These are phyloP conservation scores for Crenuchus spilurus DNA, from an alignment of 2,797 vertebrate species.

Conservation along the genomic window DNA sequence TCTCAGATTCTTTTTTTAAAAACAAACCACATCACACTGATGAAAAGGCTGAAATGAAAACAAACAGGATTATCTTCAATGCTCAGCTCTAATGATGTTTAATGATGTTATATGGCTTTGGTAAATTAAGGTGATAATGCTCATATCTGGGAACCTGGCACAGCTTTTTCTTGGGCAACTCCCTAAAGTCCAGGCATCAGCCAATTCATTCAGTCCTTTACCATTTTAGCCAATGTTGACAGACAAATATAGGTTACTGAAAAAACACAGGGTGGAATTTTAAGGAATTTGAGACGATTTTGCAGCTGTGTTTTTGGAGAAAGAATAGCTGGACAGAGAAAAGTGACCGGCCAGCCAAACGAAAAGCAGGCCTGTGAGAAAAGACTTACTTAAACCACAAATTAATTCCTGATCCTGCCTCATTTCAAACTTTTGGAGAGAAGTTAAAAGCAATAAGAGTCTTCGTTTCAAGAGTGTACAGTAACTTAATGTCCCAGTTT, in stretches of 20 bases:
- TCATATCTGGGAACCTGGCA: background rate
- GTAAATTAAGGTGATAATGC: no score
- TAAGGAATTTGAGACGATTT: background rate
- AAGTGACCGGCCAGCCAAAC: conserved; percentile 8
- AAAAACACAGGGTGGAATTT: conserved; percentile 4
- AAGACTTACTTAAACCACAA: conserved; percentile 46
- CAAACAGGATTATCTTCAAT: conserved; percentile 19
- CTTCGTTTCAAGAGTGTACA: conserved; percentile 70
- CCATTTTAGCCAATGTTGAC: conserved; percentile 9
- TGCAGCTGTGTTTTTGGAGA: background rate
- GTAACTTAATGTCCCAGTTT: conserved; percentile 67
- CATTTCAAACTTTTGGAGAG: conserved; percentile 58
- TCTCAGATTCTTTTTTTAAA: conserved; percentile 41
- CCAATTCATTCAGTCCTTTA: background rate
- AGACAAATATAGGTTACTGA: background rate
- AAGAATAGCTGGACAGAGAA: conserved; percentile 29
- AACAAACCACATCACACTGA: conserved; percentile 42
- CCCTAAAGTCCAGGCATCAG: background rate
- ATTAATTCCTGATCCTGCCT: conserved; percentile 16
- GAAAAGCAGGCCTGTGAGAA: conserved; percentile 43
- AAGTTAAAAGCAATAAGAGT: conserved; percentile 65
- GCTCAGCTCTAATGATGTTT: background rate
- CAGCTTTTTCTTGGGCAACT: background rate
- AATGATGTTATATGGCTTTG: no score
- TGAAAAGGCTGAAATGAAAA: conserved; percentile 28